A percentile compares a stretch with the other conserved stretches of the same genome.
These are phyloP conservation scores for Pristiophorus japonicus DNA, from an alignment of 2,113 vertebrate genomes.

Conservation along the genomic window DNA sequence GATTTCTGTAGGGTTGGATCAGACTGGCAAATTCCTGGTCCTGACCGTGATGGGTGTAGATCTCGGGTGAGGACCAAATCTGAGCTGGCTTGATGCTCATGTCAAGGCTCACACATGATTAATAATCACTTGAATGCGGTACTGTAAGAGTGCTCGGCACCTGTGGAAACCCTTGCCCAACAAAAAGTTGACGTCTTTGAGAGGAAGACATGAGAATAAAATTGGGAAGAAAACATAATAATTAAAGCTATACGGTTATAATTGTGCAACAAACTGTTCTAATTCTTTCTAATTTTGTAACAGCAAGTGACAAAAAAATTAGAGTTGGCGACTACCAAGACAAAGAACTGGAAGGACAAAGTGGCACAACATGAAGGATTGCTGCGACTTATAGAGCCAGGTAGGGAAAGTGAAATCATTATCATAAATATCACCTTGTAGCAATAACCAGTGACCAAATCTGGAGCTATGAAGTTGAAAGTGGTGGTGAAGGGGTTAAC, in stretches of 20 bases:
- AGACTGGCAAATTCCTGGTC: neutral
- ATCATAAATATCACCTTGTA: neutral
- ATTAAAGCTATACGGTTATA: neutral
- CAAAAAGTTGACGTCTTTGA: neutral
- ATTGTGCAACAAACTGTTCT: neutral
- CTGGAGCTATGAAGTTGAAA: neutral
- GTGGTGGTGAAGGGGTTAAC: neutral
- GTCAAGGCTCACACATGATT: neutral
- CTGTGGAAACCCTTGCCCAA: neutral
- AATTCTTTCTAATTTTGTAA: slow-evolving; percentile 39
- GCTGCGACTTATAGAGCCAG: slow-evolving; percentile 86
- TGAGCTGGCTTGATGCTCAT: neutral
- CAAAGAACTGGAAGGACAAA: slow-evolving; percentile 92
- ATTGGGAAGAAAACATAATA: neutral
- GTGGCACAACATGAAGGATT: slow-evolving; percentile 89
- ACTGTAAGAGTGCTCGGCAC: neutral
- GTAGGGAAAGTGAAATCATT: slow-evolving; percentile 50
- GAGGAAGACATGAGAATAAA: neutral
- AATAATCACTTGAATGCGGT: neutral
- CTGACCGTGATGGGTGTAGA: too few relatives aligned
- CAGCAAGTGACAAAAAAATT: slow-evolving; percentile 87
- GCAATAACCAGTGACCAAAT: neutral
- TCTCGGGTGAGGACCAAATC: neutral
- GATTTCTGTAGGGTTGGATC: neutral
- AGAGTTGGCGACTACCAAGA: slow-evolving; percentile 77